Conservation (phyloP, 2,113 vertebrate genomes). For the Protomyctophum bolini region DNA sequence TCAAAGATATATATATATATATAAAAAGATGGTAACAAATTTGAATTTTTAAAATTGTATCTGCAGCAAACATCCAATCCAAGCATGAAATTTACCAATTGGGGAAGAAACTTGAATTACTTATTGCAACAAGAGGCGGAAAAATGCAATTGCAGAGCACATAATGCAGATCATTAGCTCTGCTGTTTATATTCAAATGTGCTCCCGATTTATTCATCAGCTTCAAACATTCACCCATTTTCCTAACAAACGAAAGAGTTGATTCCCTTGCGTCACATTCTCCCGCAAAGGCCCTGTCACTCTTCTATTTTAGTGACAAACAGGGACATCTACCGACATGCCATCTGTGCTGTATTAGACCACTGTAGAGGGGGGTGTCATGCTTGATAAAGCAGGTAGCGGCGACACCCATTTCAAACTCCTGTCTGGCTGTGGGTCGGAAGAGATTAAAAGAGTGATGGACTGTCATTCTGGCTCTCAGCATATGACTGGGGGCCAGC, state of each 20-base stretch:
- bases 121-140: no score
- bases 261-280: slow-evolving; percentile 26
- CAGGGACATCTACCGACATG: slow-evolving; percentile 49
- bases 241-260: slow-evolving; percentile 11
- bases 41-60: no score
- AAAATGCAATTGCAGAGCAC: background rate
- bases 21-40: no score
- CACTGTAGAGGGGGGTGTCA: slow-evolving; percentile 53
- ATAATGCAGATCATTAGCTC: slow-evolving; percentile 21
- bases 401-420: slow-evolving; percentile 61
- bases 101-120: no score
- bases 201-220: background rate
- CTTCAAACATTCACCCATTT: slow-evolving; percentile 24
- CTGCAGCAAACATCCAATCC: no score
- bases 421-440: slow-evolving; percentile 64
- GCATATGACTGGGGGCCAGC: slow-evolving; percentile 51
- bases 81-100: no score
- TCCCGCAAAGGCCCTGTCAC: slow-evolving; percentile 38
- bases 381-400: slow-evolving; percentile 73
- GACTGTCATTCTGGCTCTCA: slow-evolving; percentile 63
- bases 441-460: slow-evolving; percentile 75
- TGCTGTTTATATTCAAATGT: slow-evolving; percentile 15
- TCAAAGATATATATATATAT: no score
- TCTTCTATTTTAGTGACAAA: slow-evolving; percentile 66
- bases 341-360: slow-evolving; percentile 74